Evolutionary conservation across 2,113 vertebrate species (phyloP), one percentile per base, ranked within the genome.

Genomic region (Protomyctophum bolini): DNA sequence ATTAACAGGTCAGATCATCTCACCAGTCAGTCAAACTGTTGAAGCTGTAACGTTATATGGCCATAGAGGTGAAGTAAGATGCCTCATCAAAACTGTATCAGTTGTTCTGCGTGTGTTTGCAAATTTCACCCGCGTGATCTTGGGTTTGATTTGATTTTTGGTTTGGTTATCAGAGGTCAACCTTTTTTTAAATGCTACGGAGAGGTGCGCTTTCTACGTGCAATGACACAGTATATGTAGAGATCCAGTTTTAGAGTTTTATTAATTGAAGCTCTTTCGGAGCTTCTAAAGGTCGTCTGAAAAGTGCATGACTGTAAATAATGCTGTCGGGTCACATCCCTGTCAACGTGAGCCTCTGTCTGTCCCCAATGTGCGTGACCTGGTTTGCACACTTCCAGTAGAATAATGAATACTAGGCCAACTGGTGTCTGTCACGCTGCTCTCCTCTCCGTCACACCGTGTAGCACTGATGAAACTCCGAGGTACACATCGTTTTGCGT

Each of bases 271-370:
- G 21, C 21, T 21, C 49, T 81, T 79, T 83, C 33, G 6, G 41
- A 82, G 84, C 77, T 88, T 88, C 82, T 78, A 81, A 59, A 66
- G 72, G 72, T 66, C 76, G 67, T 47, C 58, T 72, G 41, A 70
- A 63, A 77, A 86, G 75, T 75, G 81, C 87, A 88, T 85, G 84
- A 71, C 71, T 87, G 85, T 91, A 91, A 82, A 91, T 85, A 85
- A 73, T 67, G 79, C 75, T 70, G 55, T 70, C 77, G 63, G 74
- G 72, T 81, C 69, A 75, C 2, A 72, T 59, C 80, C 73, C 63
- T 52, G 65, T 66, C 72, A 61, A 52, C 11, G 29, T 74, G 78
- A 68, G 66, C 54, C 64, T 58, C 58, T 41, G 33, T 41, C 33
- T 41, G 33, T 41, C 33, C 33, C 33, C 33, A n/a, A 52, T 45